Percentiles rank a stretch among this genome's conserved stretches.
Evolutionary conservation across 2,888 invertebrate species (phyloP).

Genomic region (Drosophila longiperda): DNA sequence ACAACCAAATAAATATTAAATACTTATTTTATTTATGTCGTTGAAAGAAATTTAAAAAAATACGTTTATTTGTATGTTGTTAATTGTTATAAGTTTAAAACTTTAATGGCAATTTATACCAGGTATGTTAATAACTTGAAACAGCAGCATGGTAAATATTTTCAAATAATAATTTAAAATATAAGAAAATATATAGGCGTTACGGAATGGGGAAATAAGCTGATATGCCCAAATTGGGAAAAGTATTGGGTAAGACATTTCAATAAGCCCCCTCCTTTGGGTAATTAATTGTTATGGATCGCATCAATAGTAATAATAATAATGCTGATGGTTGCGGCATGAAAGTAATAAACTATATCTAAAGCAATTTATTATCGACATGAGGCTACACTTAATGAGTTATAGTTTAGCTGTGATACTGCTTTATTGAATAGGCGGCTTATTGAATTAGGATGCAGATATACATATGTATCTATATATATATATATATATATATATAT

Average conservation of each 20-base stretch:
- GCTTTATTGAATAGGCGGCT: conserved; percentile 28
- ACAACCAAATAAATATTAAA: no score
- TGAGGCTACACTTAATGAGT: conserved; percentile 40
- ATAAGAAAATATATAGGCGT: neutral
- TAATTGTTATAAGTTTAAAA: no score
- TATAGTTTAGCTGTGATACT: conserved; percentile 25
- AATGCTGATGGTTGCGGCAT: conserved; percentile 24
- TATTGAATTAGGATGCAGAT: conserved; percentile 63
- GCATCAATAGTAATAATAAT: conserved; percentile 2
- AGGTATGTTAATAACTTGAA: neutral
- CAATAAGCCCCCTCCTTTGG: conserved; percentile 29
- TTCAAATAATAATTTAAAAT: neutral
- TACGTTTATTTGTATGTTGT: no score
- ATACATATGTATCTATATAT: conserved; percentile 18
- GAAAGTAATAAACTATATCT: conserved; percentile 29
- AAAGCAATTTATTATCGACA: conserved; percentile 40
- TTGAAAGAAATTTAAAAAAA: no score
- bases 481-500: neutral
- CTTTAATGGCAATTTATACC: neutral
- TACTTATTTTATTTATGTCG: no score
- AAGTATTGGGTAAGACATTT: conserved; percentile 9
- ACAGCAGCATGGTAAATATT: neutral
- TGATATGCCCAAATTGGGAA: neutral
- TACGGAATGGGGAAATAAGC: neutral
- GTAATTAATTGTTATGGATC: conserved; percentile 49